Evolutionary conservation across 2,797 vertebrate species (phyloP), one percentile per base, ranked within the genome.

Genomic region (Serranus cabrilla): DNA sequence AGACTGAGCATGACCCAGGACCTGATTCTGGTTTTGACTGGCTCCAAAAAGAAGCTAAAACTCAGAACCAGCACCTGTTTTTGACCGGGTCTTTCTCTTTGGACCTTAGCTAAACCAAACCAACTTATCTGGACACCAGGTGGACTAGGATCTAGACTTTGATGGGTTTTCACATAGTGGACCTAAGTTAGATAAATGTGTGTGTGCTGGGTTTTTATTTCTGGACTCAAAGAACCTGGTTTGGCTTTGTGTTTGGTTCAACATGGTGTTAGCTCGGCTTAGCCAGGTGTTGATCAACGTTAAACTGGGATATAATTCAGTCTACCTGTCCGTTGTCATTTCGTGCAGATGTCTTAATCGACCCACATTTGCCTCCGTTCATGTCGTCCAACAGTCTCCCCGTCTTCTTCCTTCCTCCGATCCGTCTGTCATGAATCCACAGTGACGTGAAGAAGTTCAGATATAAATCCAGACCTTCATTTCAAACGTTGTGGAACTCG

Each of bases 1-100:
- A 16, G 23, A 74, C 57, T 23, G 37, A 39, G 7, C 46, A 0
- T 6, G 20, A 68, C 23, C 75, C 37, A 0, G 46, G 27, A 64
- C 59, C 74, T 70, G 86, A 73, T 84, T 87, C 72, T 85, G 67
- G 76, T 67, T 71, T 59, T 45, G 3, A 27, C 51, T 20, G 9
- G 34, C 45, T 76, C 43, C 5, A 11, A 17, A 4, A 42, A 5
- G n/a, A 77, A 51, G 14, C 61, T 63, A 20, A 57, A 77, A 58
- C 23, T 65, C 49, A 68, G 78, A 78, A 50, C 54, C 68, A 69
- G 34, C 20, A 42, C 25, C 46, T 14, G 17, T 16, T 17, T 65
- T 54, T 16, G 7, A 17, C 50, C 25, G 11, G 56, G 23, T 39
- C 67, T 65, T 57, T 39, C 18, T 34, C 13, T 49, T 39, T 31